A percentile compares a stretch with the other conserved stretches of the same genome.
These are phyloP conservation scores for Atopsyche davidsoni DNA, from an alignment of 1,140 invertebrate genomes.

Conservation along the genomic window DNA sequence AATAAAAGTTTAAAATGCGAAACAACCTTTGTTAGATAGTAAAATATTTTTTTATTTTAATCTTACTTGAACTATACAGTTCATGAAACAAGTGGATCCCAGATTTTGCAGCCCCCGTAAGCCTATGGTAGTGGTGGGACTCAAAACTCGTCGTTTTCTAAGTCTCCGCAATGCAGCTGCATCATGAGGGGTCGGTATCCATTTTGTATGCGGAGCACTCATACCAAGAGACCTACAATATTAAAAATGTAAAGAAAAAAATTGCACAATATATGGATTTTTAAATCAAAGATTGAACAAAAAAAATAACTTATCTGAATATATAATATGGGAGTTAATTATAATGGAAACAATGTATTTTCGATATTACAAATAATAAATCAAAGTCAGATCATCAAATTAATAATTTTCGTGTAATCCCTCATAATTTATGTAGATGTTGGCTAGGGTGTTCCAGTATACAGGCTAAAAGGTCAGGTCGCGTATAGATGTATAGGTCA, in stretches of 20 bases:
- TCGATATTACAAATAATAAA: too few relatives aligned
- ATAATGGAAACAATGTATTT: too few relatives aligned
- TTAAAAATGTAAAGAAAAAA: too few relatives aligned
- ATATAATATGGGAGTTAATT: too few relatives aligned
- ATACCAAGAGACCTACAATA: slow-evolving; percentile 60
- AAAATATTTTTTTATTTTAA: neutral
- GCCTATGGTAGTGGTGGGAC: slow-evolving; percentile 79
- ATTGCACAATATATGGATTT: neutral
- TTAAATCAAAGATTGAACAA: neutral
- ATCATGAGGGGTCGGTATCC: slow-evolving; percentile 75
- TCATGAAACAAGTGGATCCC: slow-evolving; percentile 99
- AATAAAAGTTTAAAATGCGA: neutral
- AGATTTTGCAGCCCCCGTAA: slow-evolving; percentile 90
- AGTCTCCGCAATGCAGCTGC: slow-evolving; percentile 62
- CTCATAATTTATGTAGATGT: too few relatives aligned
- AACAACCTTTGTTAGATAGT: neutral
- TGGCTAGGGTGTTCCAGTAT: too few relatives aligned
- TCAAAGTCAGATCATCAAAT: neutral
- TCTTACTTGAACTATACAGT: slow-evolving; percentile 84
- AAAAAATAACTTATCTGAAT: too few relatives aligned
- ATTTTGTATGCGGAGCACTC: slow-evolving; percentile 64
- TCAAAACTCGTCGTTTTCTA: slow-evolving; percentile 70
- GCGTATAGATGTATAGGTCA: too few relatives aligned
- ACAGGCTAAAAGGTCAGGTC: too few relatives aligned
- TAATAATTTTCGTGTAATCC: too few relatives aligned